phyloP scores from a whole-genome alignment of 2,113 vertebrate genomes.

The Macquaria australasica region DNA sequence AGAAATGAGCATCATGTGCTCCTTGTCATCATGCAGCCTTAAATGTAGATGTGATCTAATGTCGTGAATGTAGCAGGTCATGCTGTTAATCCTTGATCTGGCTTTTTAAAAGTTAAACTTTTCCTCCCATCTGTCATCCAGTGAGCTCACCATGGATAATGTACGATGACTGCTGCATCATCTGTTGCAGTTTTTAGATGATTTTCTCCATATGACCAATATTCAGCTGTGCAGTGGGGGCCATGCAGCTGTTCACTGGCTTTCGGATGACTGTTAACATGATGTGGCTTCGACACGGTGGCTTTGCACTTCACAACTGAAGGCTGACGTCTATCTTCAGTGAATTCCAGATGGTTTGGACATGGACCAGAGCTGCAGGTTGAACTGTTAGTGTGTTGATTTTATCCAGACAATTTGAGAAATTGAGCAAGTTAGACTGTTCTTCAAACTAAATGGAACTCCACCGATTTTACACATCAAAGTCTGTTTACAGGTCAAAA shows the following conservation, averaged over 20 bases:
- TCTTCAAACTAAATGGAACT: not conserved
- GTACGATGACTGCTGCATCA: slow-evolving; percentile 46
- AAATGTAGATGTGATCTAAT: slow-evolving; percentile 14
- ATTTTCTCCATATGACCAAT: slow-evolving; percentile 18
- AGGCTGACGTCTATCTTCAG: slow-evolving; percentile 28
- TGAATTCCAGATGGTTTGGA: slow-evolving; percentile 29
- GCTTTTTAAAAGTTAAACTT: slow-evolving; percentile 51
- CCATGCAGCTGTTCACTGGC: slow-evolving; percentile 43
- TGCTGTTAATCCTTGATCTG: slow-evolving; percentile 49
- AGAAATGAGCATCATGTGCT: slow-evolving; percentile 17
- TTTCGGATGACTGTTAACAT: slow-evolving; percentile 48
- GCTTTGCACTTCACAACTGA: slow-evolving; percentile 51
- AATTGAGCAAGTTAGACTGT: not conserved
- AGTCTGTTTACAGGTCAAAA: not conserved
- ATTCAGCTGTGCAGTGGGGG: slow-evolving; percentile 40
- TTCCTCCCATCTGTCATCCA: slow-evolving; percentile 54
- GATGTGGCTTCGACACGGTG: slow-evolving; percentile 38
- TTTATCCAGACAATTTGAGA: slow-evolving; percentile 19
- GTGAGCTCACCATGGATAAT: slow-evolving; percentile 37
- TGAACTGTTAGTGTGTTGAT: not conserved
- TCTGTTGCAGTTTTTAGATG: slow-evolving; percentile 48
- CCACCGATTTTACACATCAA: not conserved
- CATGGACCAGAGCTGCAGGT: slow-evolving; percentile 7
- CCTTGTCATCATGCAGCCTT: slow-evolving; percentile 10
- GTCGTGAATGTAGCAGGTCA: slow-evolving; percentile 6